Percentiles rank a stretch among this genome's conserved stretches.
Conservation (phyloP, 1,140 invertebrate genomes). For the Trichoplusia ni region DNA sequence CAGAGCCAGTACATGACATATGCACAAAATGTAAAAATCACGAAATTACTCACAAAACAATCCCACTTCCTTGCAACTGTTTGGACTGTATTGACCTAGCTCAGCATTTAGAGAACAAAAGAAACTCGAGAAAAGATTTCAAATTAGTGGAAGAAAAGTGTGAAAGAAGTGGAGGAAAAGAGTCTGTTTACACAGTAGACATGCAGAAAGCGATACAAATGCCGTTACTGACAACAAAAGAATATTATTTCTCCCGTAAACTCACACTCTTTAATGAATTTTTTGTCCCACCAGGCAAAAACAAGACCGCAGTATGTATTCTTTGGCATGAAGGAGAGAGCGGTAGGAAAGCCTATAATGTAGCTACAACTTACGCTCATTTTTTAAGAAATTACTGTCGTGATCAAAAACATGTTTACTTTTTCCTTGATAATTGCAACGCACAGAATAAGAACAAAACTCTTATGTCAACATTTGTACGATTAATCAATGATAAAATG, state of each 20-base stretch:
- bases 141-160: neutral
- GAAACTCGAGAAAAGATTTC: neutral
- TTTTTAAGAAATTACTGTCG: neutral
- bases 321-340: conserved; percentile 41
- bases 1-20: conserved; percentile 24
- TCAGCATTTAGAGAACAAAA: neutral
- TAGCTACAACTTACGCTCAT: conserved; percentile 25
- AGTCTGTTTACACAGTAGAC: conserved; percentile 30
- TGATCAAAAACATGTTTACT: neutral
- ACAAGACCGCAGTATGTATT: conserved; percentile 26
- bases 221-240: conserved; percentile 16
- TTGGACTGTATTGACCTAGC: neutral
- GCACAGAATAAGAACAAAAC: conserved; percentile 2
- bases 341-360: conserved; percentile 33
- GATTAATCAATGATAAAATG: neutral
- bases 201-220: conserved; percentile 39
- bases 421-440: conserved; percentile 7
- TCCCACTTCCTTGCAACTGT: neutral
- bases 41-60: neutral
- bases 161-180: neutral
- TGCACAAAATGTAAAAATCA: conserved; percentile 28
- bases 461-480: neutral
- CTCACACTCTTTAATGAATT: conserved; percentile 32
- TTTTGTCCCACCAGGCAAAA: conserved; percentile 30
- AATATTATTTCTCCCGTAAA: conserved; percentile 22